Conservation (phyloP, 1,140 invertebrate species). For the Philopotamus ludificatus region DNA sequence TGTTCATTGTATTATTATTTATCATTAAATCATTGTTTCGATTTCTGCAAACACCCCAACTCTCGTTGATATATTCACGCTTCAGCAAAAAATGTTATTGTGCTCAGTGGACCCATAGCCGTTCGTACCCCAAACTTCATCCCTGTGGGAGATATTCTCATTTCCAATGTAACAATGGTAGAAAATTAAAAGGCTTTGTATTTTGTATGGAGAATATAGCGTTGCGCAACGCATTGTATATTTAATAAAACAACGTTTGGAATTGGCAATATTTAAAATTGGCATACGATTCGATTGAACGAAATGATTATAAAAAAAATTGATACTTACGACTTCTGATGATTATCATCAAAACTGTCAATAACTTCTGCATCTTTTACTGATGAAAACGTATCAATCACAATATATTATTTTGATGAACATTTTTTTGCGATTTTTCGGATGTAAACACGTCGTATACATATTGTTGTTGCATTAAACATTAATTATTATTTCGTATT, state of each 20-base stretch:
- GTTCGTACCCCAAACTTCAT: background rate
- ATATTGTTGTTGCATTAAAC: too few relatives aligned
- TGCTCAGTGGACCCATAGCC: background rate
- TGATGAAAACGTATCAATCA: background rate
- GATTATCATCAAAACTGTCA: constrained; percentile 23
- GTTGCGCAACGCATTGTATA: background rate
- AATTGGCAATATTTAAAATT: too few relatives aligned
- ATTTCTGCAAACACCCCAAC: too few relatives aligned
- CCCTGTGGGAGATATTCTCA: background rate
- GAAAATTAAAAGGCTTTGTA: background rate
- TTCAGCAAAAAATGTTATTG: background rate
- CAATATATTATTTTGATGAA: background rate
- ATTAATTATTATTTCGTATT: too few relatives aligned
- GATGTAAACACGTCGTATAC: too few relatives aligned
- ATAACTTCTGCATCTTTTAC: constrained; percentile 24
- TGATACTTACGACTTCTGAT: constrained; percentile 25
- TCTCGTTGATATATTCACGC: background rate
- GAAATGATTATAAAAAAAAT: background rate
- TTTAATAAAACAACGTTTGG: too few relatives aligned
- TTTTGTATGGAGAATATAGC: background rate
- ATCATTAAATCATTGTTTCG: too few relatives aligned
- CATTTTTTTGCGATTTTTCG: too few relatives aligned
- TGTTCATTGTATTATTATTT: too few relatives aligned
- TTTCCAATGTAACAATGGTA: background rate
- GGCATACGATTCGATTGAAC: background rate